Base-by-base conservation (phyloP, 2,888 invertebrate genomes). In the Apodemia duryi region DNA sequence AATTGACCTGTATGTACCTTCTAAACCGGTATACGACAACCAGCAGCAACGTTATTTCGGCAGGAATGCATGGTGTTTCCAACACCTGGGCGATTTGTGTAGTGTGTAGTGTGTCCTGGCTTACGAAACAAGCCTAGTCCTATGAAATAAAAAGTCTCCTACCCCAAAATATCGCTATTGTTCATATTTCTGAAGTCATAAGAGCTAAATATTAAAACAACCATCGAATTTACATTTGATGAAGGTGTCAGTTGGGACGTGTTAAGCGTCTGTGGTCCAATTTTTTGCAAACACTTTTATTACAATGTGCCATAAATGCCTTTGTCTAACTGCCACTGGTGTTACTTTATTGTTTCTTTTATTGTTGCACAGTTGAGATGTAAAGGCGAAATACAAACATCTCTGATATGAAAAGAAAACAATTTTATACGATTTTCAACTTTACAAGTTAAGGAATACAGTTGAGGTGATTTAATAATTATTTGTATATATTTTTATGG, bases 261-360 rank as follows among this genome's bases (percentile, higher is more conserved):
- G 21, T 57, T 13, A 5, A 54, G 7, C 51, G 9, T 32, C 57
- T 32, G 57, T 13, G 57, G 35, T 60, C 13, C 61, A 46, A 52
- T 52, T 63, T 43, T 68, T 68, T 66, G 41, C 52, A 29, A 64
- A 63, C 64, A 21, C 63, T 67, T 70, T 71, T 70, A 67, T 69
- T 65, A 67, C 63, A 65, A 69, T 68, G 60, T 79, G 82, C 82
- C 83, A 76, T 87, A 88, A 87, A 88, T 80, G 81, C 80, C 83
- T 84, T 81, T 81, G 81, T 80, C 75, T 80, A 74, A 76, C 74
- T 73, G 88, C 90, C 88, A 90, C 91, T 82, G 86, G 90, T 90
- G 82, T 91, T 91, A 88, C 84, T 72, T 69, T 72, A 80, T 86
- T 87, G 85, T 86, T 77, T 76, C 69, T 72, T 63, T 69, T 57